These are phyloP conservation scores for Phallusia fumigata DNA, from an alignment of 23 tunicate genomes.

Conservation along the genomic window DNA sequence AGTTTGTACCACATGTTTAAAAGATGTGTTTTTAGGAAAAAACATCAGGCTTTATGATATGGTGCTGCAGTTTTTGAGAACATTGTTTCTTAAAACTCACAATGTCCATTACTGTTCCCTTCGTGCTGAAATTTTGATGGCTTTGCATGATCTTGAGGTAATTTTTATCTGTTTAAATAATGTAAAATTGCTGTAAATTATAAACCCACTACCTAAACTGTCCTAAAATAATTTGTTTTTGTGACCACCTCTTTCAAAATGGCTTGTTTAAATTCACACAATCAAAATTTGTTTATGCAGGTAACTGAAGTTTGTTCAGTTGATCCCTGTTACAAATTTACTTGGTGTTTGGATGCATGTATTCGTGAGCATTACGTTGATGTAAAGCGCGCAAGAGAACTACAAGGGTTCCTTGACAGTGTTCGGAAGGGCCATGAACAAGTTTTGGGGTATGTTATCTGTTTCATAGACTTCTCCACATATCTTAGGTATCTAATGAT, in stretches of 20 bases:
- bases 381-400: conserved; percentile 83
- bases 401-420: conserved; percentile 88
- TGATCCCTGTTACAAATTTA: conserved; percentile 97
- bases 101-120: conserved; percentile 92
- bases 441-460: conserved; percentile 65
- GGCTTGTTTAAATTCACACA: not conserved
- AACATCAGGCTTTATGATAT: conserved; percentile 88
- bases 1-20: not conserved
- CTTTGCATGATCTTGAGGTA: conserved; percentile 88
- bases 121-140: conserved; percentile 85
- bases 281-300: conserved; percentile 28
- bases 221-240: not conserved
- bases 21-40: conserved; percentile 61
- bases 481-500: not conserved
- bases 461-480: not conserved
- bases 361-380: conserved; percentile 88
- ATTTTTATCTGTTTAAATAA: not conserved
- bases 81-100: conserved; percentile 81
- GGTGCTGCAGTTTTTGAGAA: conserved; percentile 91
- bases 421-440: conserved; percentile 81
- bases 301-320: conserved; percentile 74
- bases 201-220: no score
- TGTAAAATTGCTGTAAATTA: not conserved
- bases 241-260: not conserved
- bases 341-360: conserved; percentile 99